These are phyloP conservation scores for Xylocopa sonorina DNA, from an alignment of 1,140 invertebrate species.

Conservation along the genomic window DNA sequence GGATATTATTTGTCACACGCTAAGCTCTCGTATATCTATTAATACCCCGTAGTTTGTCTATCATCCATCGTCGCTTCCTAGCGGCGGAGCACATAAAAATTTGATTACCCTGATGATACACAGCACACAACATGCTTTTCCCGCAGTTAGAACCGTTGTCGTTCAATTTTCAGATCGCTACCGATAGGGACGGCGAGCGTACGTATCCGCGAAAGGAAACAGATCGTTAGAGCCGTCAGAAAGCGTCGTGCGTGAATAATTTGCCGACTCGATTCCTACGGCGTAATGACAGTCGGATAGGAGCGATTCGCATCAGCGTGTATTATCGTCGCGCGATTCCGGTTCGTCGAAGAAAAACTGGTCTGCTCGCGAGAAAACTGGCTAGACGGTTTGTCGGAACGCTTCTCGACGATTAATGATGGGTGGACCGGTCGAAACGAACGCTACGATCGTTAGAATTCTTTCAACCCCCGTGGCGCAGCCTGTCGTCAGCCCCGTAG, in stretches of 20 bases:
- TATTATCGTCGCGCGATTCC: constrained; percentile 30
- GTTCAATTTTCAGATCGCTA: constrained; percentile 44
- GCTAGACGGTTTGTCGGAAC: no score
- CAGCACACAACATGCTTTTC: neutral
- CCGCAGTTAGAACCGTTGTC: neutral
- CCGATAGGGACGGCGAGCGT: constrained; percentile 35
- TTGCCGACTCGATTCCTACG: constrained; percentile 54
- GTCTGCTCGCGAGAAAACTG: neutral
- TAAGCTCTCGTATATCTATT: no score
- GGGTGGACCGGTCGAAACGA: neutral
- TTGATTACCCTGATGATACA: neutral
- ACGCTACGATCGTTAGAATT: neutral
- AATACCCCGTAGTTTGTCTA: neutral
- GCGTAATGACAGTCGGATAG: constrained; percentile 54
- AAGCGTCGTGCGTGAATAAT: constrained; percentile 57
- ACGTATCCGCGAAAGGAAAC: constrained; percentile 50
- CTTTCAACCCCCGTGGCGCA: no score
- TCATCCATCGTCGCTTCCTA: neutral
- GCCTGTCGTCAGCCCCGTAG: neutral
- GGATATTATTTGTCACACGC: no score
- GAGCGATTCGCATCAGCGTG: constrained; percentile 34
- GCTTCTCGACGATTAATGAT: neutral
- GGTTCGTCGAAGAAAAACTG: constrained; percentile 27
- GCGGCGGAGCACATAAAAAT: neutral
- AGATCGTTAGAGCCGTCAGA: constrained; percentile 51